These are phyloP conservation scores for Isoperla grammatica DNA, from an alignment of 2,888 invertebrate species.

Conservation along the genomic window DNA sequence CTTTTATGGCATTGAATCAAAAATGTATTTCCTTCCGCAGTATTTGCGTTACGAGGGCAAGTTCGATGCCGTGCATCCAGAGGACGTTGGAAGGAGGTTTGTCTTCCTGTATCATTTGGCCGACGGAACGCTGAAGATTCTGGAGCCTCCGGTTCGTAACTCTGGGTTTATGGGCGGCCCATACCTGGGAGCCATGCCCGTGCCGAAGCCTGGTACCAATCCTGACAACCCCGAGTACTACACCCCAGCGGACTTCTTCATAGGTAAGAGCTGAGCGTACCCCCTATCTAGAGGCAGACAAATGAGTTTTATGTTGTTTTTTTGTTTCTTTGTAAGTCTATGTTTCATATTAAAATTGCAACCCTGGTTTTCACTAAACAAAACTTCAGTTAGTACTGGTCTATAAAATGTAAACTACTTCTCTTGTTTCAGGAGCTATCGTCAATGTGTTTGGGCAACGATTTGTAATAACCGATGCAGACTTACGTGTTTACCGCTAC, in stretches of 20 bases:
- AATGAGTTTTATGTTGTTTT: no score
- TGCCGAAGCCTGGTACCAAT: conserved; percentile 64
- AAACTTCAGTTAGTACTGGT: no score
- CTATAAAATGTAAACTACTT: no score
- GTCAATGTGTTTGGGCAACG: conserved; percentile 68
- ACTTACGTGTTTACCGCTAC: conserved; percentile 71
- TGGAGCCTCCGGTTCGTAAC: conserved; percentile 65
- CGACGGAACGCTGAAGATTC: conserved; percentile 68
- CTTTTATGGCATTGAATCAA: no score
- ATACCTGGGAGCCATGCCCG: conserved; percentile 60
- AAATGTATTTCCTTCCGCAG: no score
- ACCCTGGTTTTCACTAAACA: no score
- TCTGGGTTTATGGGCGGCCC: conserved; percentile 72
- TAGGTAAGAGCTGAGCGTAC: conserved; percentile 63
- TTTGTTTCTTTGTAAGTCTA: background rate
- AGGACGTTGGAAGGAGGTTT: conserved; percentile 69
- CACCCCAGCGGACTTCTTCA: conserved; percentile 70
- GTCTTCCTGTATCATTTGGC: conserved; percentile 68
- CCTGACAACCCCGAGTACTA: conserved; percentile 69
- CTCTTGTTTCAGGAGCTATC: conserved; percentile 49
- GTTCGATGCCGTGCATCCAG: conserved; percentile 72
- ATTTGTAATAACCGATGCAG: conserved; percentile 71
- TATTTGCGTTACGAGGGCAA: conserved; percentile 68
- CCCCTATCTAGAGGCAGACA: no score
- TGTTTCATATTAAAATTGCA: no score